Conservation (phyloP, 2,113 vertebrate species). For the Melanerpes aurifrons region DNA sequence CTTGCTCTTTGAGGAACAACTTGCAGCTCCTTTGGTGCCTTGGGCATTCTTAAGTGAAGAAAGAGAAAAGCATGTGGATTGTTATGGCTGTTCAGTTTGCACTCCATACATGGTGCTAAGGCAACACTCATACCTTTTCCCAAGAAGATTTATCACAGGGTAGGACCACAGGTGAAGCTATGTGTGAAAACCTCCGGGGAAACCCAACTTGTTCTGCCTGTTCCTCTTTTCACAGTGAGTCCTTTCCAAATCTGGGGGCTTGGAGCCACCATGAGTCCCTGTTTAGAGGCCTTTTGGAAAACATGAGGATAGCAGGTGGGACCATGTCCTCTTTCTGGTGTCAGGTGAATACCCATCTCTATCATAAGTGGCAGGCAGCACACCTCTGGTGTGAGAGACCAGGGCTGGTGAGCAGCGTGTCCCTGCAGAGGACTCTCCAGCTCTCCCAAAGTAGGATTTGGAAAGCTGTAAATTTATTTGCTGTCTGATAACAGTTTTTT, state of each 20-base stretch:
- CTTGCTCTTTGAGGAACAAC: not conserved
- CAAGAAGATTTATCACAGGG: not conserved
- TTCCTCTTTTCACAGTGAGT: not conserved
- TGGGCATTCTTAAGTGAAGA: not conserved
- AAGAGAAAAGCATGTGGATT: not conserved
- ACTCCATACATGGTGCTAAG: not conserved
- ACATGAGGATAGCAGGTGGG: accelerated
- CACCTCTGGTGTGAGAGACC: accelerated
- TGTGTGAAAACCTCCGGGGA: not conserved
- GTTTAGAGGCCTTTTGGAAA: not conserved
- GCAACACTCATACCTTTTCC: not conserved
- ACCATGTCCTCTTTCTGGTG: not conserved
- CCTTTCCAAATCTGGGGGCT: not conserved
- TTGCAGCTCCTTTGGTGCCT: not conserved
- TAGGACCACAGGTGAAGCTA: not conserved
- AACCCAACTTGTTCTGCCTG: not conserved
- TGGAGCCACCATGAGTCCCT: accelerated
- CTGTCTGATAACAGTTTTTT: not conserved
- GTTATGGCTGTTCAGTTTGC: not conserved
- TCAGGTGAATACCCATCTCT: not conserved
- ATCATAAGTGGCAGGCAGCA: accelerated
- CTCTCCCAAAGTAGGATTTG: not conserved
- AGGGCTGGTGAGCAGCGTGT: accelerated
- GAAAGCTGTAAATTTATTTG: not conserved
- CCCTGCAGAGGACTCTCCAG: not conserved